Evolutionary conservation across 1,140 invertebrate genomes (phyloP), one percentile per base, ranked within the genome.

Genomic region (Ips nitidus): DNA sequence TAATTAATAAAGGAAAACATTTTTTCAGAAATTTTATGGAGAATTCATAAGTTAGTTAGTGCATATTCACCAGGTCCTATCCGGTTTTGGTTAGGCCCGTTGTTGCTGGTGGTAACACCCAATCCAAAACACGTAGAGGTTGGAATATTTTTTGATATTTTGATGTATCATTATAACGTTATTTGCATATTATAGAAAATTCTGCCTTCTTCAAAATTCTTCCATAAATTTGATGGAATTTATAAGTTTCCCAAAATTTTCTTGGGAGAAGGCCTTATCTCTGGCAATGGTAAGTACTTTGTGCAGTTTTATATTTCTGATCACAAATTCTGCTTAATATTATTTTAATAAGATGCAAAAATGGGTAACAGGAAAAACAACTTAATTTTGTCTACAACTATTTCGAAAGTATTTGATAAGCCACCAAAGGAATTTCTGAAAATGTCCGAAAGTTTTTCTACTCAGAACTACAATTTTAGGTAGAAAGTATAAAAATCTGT

Each of bases 91-190:
- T 56, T 74, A 43, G 73, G 73, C 2, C 66, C 70, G 2, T 7
- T 58, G 50, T 55, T 74, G 41, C 5, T 62, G 36, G 52, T 74
- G 5, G 57, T 22, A 3, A 41, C 70, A 37, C 43, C 42, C 39
- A 58, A 72, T 53, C 70, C 71, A 38, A 40, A 70, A 39, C 70
- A 74, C 41, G 52, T 64, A n/a, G 71, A 72, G 42, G 73, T 74
- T 60, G 22, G 22, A 22, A 22, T 22, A 22, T 22, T 22, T 69
- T 50, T n/a, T 59, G n/a, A 52, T 3, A 7, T 3, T 0, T 22
- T 55, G 37, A 69, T 53, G 7, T 59, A 42, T 68, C 42, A 68
- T 37, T 58, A 4, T 36, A 8, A 45, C 8, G 7, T n/a, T 4
- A 55, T 22, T 55, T 62, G 43, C 64, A 7, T 56, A n/a, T 69